phyloP scores from a whole-genome alignment of 2,888 invertebrate genomes.

The Tethea ocularis region DNA sequence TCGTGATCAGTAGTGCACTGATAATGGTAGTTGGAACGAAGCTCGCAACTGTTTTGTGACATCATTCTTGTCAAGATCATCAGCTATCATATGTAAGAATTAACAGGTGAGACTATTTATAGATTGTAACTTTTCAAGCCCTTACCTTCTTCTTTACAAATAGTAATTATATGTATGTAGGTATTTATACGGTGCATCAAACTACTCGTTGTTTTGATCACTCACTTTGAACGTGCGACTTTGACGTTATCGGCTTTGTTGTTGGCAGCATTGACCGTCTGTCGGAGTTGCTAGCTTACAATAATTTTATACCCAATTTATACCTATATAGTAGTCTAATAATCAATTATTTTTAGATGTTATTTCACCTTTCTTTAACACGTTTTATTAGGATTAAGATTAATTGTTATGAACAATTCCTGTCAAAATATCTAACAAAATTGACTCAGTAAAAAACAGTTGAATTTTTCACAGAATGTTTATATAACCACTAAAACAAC shows the following conservation, averaged over 20 bases:
- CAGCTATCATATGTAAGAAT: constrained; percentile 23
- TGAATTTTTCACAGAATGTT: no score
- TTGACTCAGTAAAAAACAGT: no score
- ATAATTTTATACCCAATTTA: no score
- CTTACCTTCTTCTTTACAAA: neutral
- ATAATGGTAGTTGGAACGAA: constrained; percentile 11
- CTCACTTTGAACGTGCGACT: neutral
- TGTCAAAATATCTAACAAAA: no score
- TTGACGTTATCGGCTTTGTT: neutral
- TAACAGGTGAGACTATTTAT: constrained; percentile 32
- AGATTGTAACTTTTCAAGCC: neutral
- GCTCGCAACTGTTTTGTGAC: constrained; percentile 19
- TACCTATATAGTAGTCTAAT: no score
- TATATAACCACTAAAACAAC: no score
- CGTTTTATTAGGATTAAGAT: no score
- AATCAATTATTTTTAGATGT: no score
- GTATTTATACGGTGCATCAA: constrained; percentile 17
- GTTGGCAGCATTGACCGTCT: constrained; percentile 31
- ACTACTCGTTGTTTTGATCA: neutral
- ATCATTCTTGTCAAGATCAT: constrained; percentile 30
- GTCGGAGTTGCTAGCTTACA: constrained; percentile 15
- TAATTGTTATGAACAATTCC: no score
- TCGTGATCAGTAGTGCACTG: constrained; percentile 46
- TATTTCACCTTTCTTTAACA: no score
- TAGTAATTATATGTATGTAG: neutral